These are phyloP conservation scores for Morus bassanus DNA, from an alignment of 2,797 vertebrate genomes.

Conservation along the genomic window DNA sequence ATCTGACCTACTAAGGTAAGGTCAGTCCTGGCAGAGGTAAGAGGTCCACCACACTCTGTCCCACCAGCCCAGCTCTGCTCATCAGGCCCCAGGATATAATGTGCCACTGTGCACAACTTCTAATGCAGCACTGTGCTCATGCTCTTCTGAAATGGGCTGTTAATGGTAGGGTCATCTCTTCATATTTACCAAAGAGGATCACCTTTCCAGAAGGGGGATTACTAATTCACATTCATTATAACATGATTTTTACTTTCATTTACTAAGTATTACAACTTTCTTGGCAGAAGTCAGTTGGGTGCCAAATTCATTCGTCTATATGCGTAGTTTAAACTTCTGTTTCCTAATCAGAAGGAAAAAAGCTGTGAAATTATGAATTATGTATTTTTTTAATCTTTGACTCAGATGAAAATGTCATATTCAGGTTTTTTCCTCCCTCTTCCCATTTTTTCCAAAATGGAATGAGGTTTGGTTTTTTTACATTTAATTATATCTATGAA, in stretches of 20 bases:
- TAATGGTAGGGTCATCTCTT: background rate
- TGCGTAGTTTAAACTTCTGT: background rate
- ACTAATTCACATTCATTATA: background rate
- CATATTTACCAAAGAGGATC: background rate
- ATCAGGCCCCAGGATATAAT: background rate
- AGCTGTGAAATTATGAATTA: background rate
- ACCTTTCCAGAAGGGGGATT: background rate
- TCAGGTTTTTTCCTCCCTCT: background rate
- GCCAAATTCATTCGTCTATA: background rate
- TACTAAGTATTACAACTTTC: background rate
- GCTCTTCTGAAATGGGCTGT: background rate
- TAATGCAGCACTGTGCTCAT: rapidly evolving
- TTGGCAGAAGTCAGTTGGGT: background rate
- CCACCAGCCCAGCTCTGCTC: background rate
- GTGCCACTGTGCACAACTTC: background rate
- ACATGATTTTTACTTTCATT: background rate
- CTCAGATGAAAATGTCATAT: background rate
- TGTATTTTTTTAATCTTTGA: background rate
- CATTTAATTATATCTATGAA: background rate
- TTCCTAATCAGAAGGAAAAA: background rate
- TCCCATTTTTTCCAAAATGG: background rate
- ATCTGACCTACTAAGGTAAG: background rate
- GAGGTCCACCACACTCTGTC: background rate
- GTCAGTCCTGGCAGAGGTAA: background rate
- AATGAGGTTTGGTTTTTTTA: background rate